Evolutionary conservation across 2,888 invertebrate genomes (phyloP), one percentile per base, ranked within the genome.

Genomic region (Drosophila pseudotalamancana): DNA sequence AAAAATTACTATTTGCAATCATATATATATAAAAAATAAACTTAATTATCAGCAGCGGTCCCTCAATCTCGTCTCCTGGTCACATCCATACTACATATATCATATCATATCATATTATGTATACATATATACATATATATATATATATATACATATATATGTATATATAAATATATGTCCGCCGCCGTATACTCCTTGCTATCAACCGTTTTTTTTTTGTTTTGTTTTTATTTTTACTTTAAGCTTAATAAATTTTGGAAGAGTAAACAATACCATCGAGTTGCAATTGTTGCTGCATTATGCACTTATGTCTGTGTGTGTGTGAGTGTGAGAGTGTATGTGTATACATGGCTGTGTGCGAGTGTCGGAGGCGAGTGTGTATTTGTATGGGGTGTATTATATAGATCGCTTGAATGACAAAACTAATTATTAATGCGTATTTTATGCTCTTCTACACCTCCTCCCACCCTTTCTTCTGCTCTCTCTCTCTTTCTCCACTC

Each of bases 251-350:
- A 81, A 87, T 85, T 87, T 83, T 83, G 83, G 83, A 83, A 83
- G 83, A 87, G 87, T 84, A 84, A 84, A 84, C 83, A 84, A 84
- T 84, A 87, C 88, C 83, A 87, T 87, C 86, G 86, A 77, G 88
- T 85, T 85, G 77, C 79, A 85, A 87, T 85, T 79, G 75, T 81
- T 81, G 86, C 83, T 87, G 83, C 87, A 82, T 86, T 77, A 82
- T 80, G 76, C 78, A 85, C 62, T 78, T 75, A 64, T 66, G 50
- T 77, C 59, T 63, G 65, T 62, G 37, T 39, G 53, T 51, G 18
- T 55, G 23, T 4, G 29, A 49, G 35, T 50, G 29, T 50, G 53
- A 29, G 6, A 39, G 61, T 63, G 32, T 32, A 31, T 55, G 23
- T 63, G 68, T 72, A 40, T 69, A 70, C 69, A 69, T 69, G 69